Conservation (phyloP, 1,140 invertebrate species). For the Tetranychus urticae region DNA sequence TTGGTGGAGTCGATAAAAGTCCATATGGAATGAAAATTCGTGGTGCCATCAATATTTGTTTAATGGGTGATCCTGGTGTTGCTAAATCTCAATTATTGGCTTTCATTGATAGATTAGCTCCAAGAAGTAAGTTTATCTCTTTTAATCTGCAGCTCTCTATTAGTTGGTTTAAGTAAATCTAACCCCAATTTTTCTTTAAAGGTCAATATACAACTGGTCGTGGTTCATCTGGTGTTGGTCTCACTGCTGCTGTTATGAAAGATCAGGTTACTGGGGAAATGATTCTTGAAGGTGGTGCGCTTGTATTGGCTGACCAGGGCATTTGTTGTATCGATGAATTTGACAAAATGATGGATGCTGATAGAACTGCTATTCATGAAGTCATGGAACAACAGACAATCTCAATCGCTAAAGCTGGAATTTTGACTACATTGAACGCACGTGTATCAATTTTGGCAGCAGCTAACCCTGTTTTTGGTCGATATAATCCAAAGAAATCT, state of each 20-base stretch:
- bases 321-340: conserved; percentile 99
- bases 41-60: conserved; percentile 86
- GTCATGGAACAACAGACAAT: conserved; percentile 99
- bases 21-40: conserved; percentile 43
- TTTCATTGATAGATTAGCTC: conserved; percentile 78
- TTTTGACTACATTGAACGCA: conserved; percentile 91
- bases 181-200: conserved; percentile 9
- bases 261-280: conserved; percentile 92
- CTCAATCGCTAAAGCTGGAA: conserved; percentile 96
- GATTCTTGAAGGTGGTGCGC: conserved; percentile 88
- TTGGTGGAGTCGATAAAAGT: conserved; percentile 49
- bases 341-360: conserved; percentile 93
- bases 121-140: conserved; percentile 36
- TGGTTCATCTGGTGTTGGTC: conserved; percentile 87
- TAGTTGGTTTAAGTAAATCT: not conserved
- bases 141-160: not conserved
- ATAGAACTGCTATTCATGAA: conserved; percentile 94
- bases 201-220: conserved; percentile 87
- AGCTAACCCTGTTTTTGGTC: conserved; percentile 92
- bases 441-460: conserved; percentile 91
- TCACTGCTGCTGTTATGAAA: conserved; percentile 93
- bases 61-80: conserved; percentile 99
- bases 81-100: conserved; percentile 91
- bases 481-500: conserved; percentile 82
- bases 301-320: conserved; percentile 86